A percentile compares a stretch with the other conserved stretches of the same genome.
phyloP scores from a whole-genome alignment of 1,140 invertebrate genomes.

The Drosophila lacteicornis region DNA sequence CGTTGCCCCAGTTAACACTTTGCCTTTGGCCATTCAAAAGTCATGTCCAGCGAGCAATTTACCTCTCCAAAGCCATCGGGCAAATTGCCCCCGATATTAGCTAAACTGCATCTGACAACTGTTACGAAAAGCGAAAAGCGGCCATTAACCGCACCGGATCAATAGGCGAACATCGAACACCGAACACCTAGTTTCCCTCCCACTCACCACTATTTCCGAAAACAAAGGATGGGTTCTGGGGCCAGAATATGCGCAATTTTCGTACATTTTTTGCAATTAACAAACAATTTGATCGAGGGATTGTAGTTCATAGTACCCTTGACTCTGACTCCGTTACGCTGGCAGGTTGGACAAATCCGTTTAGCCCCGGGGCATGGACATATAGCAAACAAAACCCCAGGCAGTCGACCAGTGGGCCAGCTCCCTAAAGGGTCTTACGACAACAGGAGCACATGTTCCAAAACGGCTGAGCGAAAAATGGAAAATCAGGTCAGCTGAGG shows the following conservation, averaged over 20 bases:
- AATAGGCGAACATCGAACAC: constrained; percentile 14
- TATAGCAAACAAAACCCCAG: constrained; percentile 34
- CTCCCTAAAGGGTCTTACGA: constrained; percentile 31
- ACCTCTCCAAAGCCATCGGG: constrained; percentile 6
- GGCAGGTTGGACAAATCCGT: constrained; percentile 79
- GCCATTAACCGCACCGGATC: constrained; percentile 50
- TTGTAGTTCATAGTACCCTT: constrained; percentile 35
- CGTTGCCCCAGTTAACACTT: constrained; percentile 23
- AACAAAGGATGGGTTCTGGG: constrained; percentile 11
- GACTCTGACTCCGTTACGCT: constrained; percentile 50
- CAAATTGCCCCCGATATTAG: constrained; percentile 59
- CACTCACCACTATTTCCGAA: constrained; percentile 16
- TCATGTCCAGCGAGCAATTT: constrained; percentile 17
- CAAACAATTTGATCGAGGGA: constrained; percentile 69
- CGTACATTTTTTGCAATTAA: constrained; percentile 72
- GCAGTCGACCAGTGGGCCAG: constrained; percentile 28
- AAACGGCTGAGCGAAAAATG: constrained; percentile 64
- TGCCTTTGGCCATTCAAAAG: constrained; percentile 17
- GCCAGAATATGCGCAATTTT: constrained; percentile 57
- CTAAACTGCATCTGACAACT: constrained; percentile 69
- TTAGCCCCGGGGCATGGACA: constrained; percentile 54
- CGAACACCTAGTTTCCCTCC: constrained; percentile 15
- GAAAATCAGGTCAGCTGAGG: constrained; percentile 71
- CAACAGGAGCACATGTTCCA: constrained; percentile 74
- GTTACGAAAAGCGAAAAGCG: constrained; percentile 51